A percentile compares a stretch with the other conserved stretches of the same genome.
Conservation (phyloP, 2,888 invertebrate genomes). For the Calephelis perditalis region DNA sequence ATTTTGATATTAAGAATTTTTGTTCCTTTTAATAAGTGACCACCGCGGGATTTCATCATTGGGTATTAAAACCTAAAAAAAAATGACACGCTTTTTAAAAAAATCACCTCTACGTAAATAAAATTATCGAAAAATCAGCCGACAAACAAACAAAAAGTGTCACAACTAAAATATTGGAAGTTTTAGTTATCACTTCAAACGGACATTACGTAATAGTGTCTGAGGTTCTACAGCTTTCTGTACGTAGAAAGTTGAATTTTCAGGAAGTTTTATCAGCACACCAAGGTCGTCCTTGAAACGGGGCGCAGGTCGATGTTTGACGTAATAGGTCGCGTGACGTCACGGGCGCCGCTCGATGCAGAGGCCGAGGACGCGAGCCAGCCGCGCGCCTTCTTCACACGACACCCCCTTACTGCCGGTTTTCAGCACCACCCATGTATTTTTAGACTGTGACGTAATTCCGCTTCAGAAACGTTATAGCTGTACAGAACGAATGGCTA, state of each 20-base stretch:
- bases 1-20: too few relatives aligned
- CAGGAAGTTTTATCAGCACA: slow-evolving; percentile 52
- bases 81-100: too few relatives aligned
- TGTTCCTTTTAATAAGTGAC: too few relatives aligned
- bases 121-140: too few relatives aligned
- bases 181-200: too few relatives aligned
- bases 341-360: slow-evolving; percentile 56
- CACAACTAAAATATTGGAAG: too few relatives aligned
- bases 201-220: neutral
- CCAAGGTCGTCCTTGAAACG: slow-evolving; percentile 70
- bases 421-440: slow-evolving; percentile 54
- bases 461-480: slow-evolving; percentile 45
- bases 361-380: slow-evolving; percentile 50
- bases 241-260: slow-evolving; percentile 31
- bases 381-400: slow-evolving; percentile 31
- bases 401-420: slow-evolving; percentile 45
- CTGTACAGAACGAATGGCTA: slow-evolving; percentile 40
- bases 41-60: too few relatives aligned
- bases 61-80: too few relatives aligned
- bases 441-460: slow-evolving; percentile 70
- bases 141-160: too few relatives aligned
- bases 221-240: neutral
- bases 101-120: too few relatives aligned
- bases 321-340: slow-evolving; percentile 63
- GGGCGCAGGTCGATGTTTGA: slow-evolving; percentile 68